Evolutionary conservation across 2,888 invertebrate genomes (phyloP).

Genomic region (Agrotis ipsilon): DNA sequence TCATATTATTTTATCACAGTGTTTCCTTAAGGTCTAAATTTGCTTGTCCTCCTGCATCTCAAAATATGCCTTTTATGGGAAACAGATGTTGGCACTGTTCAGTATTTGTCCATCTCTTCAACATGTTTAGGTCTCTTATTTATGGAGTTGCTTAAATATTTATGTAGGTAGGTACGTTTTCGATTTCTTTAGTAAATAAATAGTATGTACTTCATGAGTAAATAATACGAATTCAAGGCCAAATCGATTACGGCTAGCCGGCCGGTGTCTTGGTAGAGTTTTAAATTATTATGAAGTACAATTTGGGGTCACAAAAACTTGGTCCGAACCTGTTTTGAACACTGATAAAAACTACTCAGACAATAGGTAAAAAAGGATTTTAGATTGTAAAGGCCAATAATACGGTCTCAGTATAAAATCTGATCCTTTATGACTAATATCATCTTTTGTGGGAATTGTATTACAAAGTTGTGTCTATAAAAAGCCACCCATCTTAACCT

Average conservation of each 20-base stretch:
- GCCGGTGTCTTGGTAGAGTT: not conserved
- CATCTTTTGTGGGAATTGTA: not conserved
- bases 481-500: not conserved
- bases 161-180: not conserved
- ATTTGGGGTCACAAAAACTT: slow-evolving; percentile 9
- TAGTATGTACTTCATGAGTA: too few species aligned
- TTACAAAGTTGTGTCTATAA: not conserved
- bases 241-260: not conserved
- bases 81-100: not conserved
- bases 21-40: not conserved
- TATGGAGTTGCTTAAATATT: too few species aligned
- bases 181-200: not conserved
- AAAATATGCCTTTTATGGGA: not conserved
- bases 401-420: not conserved
- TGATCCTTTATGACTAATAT: not conserved
- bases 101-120: not conserved
- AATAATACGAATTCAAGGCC: not conserved
- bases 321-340: not conserved
- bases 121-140: not conserved
- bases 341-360: slow-evolving; percentile 13
- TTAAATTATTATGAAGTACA: not conserved
- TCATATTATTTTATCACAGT: not conserved
- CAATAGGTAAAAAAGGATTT: slow-evolving; percentile 10
- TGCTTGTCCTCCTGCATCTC: not conserved
- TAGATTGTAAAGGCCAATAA: not conserved